Evolutionary conservation across 1,140 invertebrate species (phyloP), one percentile per base, ranked within the genome.

Genomic region (Caerostris darwini): DNA sequence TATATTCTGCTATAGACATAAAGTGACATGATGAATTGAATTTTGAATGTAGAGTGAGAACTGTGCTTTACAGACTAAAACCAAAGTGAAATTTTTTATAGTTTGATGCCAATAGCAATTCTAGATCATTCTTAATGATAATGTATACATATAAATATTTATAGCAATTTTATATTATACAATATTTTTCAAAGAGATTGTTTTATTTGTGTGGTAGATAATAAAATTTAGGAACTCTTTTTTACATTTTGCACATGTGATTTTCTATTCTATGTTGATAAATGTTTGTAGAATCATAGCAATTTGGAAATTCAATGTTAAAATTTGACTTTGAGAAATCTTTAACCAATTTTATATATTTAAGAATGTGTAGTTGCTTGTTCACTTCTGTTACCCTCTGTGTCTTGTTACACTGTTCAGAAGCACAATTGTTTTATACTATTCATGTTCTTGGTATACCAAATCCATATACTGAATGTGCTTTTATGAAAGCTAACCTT

Each of bases 81-180:
- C n/a, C 71, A 77, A n/a, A 50, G 71, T 77, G 71, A 77, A 34
- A 50, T 50, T 77, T 77, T 77, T 77, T 12, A 77, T 77, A 77
- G 71, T 50, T 50, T 53, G 71, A 77, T 77, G 71, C 71, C 71
- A 50, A 58, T 83, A 83, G 82, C 5, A 50, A 83, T 83, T 83
- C 17, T 83, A 83, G 82, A 5, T 77, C 82, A 57, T 83, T 19
- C 56, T 7, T 83, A n/a, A n/a, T n/a, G 2, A 17, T 83, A 83
- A 34, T 17, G n/a, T 58, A 58, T 83, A 54, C 53, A 83, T 83
- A 83, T 34, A 34, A 34, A 83, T 83, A 83, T 83, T 83, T 83
- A 83, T 83, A 83, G 85, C 56, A 64, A 87, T 87, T 87, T 87
- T 87, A 64, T 87, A 87, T 87, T 59, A 59, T 87, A 87, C 57